A percentile compares a stretch with the other conserved stretches of the same genome.
These are phyloP conservation scores for Leptogaster cylindrica DNA, from an alignment of 2,888 invertebrate species.

Conservation along the genomic window DNA sequence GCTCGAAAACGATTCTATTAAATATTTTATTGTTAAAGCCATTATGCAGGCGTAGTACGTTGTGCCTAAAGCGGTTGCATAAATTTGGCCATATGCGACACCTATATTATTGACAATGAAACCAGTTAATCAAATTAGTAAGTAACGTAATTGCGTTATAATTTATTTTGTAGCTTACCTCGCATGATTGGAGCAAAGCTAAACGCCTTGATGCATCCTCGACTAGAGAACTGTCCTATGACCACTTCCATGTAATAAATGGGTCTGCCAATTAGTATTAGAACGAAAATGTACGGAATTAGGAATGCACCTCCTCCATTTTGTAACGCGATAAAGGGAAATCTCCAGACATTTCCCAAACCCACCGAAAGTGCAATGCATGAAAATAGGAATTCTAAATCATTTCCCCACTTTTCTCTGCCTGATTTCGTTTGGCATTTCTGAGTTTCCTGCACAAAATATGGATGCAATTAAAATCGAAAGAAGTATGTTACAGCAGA, in stretches of 20 bases:
- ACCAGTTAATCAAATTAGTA: background rate
- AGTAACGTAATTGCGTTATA: background rate
- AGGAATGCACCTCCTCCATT: constrained; percentile 74
- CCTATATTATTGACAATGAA: constrained; percentile 57
- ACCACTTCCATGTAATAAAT: constrained; percentile 76
- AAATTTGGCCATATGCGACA: constrained; percentile 66
- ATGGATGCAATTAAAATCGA: too few relatives aligned
- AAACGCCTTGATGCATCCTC: constrained; percentile 70
- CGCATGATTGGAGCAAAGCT: constrained; percentile 72
- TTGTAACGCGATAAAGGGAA: constrained; percentile 70
- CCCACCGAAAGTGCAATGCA: constrained; percentile 68
- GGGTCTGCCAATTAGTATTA: constrained; percentile 70
- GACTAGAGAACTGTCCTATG: constrained; percentile 75
- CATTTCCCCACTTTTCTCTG: constrained; percentile 66
- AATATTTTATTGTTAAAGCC: constrained; percentile 70
- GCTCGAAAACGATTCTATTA: constrained; percentile 67
- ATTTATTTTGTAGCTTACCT: constrained; percentile 63
- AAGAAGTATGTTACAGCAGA: too few relatives aligned
- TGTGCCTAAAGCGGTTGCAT: constrained; percentile 66
- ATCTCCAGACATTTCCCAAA: constrained; percentile 72
- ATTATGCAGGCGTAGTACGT: constrained; percentile 73
- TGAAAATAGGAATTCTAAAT: constrained; percentile 71
- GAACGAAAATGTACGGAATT: constrained; percentile 70
- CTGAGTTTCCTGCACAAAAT: background rate
- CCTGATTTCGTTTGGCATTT: constrained; percentile 39